Percentiles rank a stretch among this genome's conserved stretches.
phyloP scores from a whole-genome alignment of 2,113 vertebrate genomes.

The Ahaetulla prasina region DNA sequence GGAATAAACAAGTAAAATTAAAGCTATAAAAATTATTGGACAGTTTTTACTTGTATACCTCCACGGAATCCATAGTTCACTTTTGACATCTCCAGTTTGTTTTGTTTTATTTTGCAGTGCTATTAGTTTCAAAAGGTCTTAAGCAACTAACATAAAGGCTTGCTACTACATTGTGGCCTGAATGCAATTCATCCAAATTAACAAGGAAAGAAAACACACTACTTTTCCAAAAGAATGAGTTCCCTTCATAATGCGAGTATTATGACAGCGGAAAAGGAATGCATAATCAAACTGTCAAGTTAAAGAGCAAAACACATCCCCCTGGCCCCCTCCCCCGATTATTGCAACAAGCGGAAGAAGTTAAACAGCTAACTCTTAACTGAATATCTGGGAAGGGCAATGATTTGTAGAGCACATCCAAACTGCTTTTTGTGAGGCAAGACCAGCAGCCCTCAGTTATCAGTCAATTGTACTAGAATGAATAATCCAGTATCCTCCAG shows the following conservation, averaged over 20 bases:
- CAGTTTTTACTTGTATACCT: neutral
- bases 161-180: neutral
- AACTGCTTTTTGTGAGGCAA: neutral
- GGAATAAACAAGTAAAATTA: conserved; percentile 14
- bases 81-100: neutral
- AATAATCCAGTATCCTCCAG: neutral
- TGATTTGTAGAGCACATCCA: neutral
- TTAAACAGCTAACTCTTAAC: neutral
- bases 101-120: neutral
- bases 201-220: neutral
- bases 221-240: neutral
- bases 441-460: neutral
- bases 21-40: conserved; percentile 18
- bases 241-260: neutral
- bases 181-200: neutral
- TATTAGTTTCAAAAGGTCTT: neutral
- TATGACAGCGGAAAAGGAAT: neutral
- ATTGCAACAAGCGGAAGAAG: neutral
- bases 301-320: neutral
- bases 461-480: neutral
- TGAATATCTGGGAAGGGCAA: neutral
- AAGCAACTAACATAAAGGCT: neutral
- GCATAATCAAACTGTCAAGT: neutral
- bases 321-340: neutral
- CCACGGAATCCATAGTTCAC: neutral